Evolutionary conservation across 2,888 invertebrate genomes (phyloP), one percentile per base, ranked within the genome.

Genomic region (Eurois occulta): DNA sequence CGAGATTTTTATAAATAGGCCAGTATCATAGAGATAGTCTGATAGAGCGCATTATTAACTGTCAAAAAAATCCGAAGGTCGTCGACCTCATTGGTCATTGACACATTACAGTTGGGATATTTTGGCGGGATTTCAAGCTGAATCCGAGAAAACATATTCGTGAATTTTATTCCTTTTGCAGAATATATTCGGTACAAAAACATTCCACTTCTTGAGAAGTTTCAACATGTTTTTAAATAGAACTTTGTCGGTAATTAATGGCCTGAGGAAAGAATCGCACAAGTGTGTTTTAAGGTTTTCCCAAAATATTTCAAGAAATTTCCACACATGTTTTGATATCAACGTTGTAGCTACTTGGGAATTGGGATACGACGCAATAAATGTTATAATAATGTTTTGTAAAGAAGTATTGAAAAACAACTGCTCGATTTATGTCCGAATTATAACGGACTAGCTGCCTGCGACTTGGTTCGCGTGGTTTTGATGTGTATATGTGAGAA

Each of bases 71-170:
- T 82, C 41, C 16, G 82, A 89, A 92, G 91, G 90, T 92, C 91
- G 87, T 81, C 89, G 93, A 92, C 91, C 93, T 87, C 75, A 77
- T 87, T 88, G 89, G 88, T 84, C 90, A 84, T 90, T 91, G 84
- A 86, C 89, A 86, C 85, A 86, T 90, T 89, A 89, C 88, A 81
- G 83, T 83, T 78, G 83, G 68, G 72, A 77, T 66, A 90, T 88
- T 92, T 93, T 95, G 95, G 95, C 94, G 74, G 79, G 80, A 89
- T 89, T 90, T 93, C 95, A 94, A 94, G 89, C 73, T 78, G 86
- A 90, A 58, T 65, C 55, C 28, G 64, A 75, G 72, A 70, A 73
- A 83, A 81, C 70, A 83, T 76, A 80, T 83, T 67, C 66, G 75
- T 80, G 80, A 80, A 89, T 90, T 89, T 90, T 78, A 89, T 86